Evolutionary conservation across 2,113 vertebrate genomes (phyloP).

Genomic region (Amia ocellicauda): DNA sequence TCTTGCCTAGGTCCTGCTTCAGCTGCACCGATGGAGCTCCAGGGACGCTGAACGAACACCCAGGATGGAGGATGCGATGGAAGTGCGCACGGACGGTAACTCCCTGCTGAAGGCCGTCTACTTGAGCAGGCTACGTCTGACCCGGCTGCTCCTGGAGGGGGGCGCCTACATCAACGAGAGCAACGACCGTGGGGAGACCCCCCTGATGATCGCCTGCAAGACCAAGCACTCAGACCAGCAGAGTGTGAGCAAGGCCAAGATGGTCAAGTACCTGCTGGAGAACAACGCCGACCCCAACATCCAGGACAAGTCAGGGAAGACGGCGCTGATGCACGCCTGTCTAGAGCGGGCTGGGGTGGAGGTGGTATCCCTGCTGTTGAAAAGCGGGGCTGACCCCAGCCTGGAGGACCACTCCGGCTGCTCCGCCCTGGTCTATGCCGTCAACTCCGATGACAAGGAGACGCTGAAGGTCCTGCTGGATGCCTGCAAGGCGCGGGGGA

Average conservation of each 20-base stretch:
- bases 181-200: conserved; percentile 84
- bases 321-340: conserved; percentile 86
- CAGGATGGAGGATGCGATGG: conserved; percentile 59
- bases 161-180: conserved; percentile 91
- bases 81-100: conserved; percentile 74
- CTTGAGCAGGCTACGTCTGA: conserved; percentile 79
- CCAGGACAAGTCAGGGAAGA: conserved; percentile 87
- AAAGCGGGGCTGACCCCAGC: conserved; percentile 77
- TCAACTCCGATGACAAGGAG: conserved; percentile 77
- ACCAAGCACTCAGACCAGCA: conserved; percentile 75
- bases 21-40: not conserved
- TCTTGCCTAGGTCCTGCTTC: too few relatives aligned
- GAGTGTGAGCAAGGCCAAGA: conserved; percentile 80
- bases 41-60: conserved; percentile 24
- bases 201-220: conserved; percentile 85
- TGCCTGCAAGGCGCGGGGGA: conserved; percentile 79
- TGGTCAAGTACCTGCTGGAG: conserved; percentile 87
- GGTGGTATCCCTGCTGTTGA: conserved; percentile 75
- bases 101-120: conserved; percentile 85
- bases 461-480: conserved; percentile 75
- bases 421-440: conserved; percentile 81
- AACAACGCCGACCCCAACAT: conserved; percentile 89
- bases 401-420: conserved; percentile 79
- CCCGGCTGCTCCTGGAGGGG: conserved; percentile 81
- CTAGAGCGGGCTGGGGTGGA: conserved; percentile 72